phyloP scores from a whole-genome alignment of 2,888 invertebrate genomes.

The Pammene fasciana region DNA sequence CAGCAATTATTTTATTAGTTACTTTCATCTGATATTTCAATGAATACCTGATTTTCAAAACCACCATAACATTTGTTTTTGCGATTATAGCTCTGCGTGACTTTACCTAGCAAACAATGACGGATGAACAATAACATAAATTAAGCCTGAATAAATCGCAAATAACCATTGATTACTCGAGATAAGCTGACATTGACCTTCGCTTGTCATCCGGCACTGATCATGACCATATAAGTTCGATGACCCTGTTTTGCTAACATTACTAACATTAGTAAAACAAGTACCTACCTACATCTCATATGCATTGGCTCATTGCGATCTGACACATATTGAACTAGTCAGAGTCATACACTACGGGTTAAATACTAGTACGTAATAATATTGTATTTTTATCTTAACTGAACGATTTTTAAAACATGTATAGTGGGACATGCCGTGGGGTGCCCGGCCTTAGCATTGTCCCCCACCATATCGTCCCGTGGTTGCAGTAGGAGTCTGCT shows the following conservation, averaged over 20 bases:
- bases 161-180: constrained; percentile 9
- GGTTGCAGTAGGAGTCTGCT: no score
- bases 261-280: not conserved
- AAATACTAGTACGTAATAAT: no score
- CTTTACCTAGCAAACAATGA: constrained; percentile 10
- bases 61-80: constrained; percentile 2
- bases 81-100: constrained; percentile 15
- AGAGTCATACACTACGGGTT: no score
- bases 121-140: constrained; percentile 25
- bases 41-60: constrained; percentile 7
- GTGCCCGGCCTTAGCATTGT: no score
- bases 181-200: constrained; percentile 38
- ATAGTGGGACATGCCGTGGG: no score
- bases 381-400: no score
- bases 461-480: no score
- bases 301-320: no score
- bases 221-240: constrained; percentile 28
- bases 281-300: no score
- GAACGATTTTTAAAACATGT: no score
- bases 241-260: constrained; percentile 15
- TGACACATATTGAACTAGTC: not conserved
- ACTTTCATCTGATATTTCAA: not conserved
- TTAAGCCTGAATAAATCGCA: constrained; percentile 1
- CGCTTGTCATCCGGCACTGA: constrained; percentile 10
- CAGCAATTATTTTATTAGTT: no score